Evolutionary conservation across 2,113 vertebrate genomes (phyloP).

Genomic region (Quiscalus mexicanus): DNA sequence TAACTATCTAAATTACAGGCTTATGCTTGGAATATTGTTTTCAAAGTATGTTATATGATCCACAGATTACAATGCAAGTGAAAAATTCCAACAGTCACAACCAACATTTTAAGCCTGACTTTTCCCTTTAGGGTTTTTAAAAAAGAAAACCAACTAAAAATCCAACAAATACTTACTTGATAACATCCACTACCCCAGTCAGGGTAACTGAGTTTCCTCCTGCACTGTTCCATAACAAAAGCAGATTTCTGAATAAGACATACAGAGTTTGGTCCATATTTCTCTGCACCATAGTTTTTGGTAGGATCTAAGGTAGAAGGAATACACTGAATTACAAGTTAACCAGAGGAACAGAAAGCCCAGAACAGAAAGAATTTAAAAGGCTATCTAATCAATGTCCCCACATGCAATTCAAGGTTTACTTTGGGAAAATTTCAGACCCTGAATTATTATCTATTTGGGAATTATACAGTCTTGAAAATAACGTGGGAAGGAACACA

Average conservation of each 20-base stretch:
- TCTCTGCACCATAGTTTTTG: constrained; percentile 95
- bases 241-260: constrained; percentile 93
- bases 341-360: not conserved
- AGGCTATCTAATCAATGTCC: not conserved
- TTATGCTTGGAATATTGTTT: not conserved
- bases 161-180: constrained; percentile 74
- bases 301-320: constrained; percentile 79
- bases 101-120: not conserved
- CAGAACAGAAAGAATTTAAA: not conserved
- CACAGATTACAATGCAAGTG: not conserved
- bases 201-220: constrained; percentile 87
- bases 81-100: not conserved
- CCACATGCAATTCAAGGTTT: not conserved
- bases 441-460: not conserved
- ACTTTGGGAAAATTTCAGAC: not conserved
- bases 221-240: constrained; percentile 94
- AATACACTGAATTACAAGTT: not conserved
- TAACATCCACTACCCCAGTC: constrained; percentile 99
- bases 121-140: not conserved
- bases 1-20: not conserved
- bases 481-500: not conserved
- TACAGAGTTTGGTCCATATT: constrained; percentile 89
- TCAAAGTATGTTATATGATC: not conserved
- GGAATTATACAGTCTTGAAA: not conserved
- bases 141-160: not conserved